phyloP scores from a whole-genome alignment of 2,888 invertebrate species.

The Temnothorax unifasciatus region DNA sequence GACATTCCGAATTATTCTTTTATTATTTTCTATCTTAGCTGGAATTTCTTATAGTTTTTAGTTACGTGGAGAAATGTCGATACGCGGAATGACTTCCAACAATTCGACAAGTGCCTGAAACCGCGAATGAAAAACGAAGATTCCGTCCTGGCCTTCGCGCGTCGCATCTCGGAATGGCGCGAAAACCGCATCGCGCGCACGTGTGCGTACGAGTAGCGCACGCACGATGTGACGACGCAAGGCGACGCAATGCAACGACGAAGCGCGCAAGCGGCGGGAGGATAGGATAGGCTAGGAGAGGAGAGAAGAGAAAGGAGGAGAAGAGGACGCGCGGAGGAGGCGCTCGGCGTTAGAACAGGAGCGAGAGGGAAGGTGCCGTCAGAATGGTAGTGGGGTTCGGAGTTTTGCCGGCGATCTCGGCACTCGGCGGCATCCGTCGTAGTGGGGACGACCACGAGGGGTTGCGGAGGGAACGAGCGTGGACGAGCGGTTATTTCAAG shows the following conservation, averaged over 20 bases:
- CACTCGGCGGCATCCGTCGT: conserved; percentile 43
- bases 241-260: background rate
- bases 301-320: background rate
- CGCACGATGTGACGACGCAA: background rate
- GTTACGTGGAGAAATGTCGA: background rate
- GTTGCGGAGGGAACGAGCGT: conserved; percentile 83
- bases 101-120: background rate
- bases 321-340: background rate
- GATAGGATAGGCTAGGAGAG: background rate
- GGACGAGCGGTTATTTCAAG: conserved; percentile 85
- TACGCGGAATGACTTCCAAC: background rate
- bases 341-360: conserved; percentile 27
- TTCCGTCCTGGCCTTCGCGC: background rate
- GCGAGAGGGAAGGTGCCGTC: conserved; percentile 54
- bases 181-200: conserved; percentile 43
- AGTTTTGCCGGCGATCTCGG: conserved; percentile 66
- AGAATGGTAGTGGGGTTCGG: conserved; percentile 64
- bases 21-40: background rate
- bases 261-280: conserved; percentile 8
- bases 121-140: background rate
- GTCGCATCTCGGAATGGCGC: conserved; percentile 36
- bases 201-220: conserved; percentile 35
- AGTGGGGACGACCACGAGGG: conserved; percentile 72
- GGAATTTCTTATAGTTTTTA: too few species aligned
- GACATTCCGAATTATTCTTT: background rate